Percentiles rank a stretch among this genome's conserved stretches.
phyloP scores from a whole-genome alignment of 2,888 invertebrate genomes.

The Chouioia cunea region DNA sequence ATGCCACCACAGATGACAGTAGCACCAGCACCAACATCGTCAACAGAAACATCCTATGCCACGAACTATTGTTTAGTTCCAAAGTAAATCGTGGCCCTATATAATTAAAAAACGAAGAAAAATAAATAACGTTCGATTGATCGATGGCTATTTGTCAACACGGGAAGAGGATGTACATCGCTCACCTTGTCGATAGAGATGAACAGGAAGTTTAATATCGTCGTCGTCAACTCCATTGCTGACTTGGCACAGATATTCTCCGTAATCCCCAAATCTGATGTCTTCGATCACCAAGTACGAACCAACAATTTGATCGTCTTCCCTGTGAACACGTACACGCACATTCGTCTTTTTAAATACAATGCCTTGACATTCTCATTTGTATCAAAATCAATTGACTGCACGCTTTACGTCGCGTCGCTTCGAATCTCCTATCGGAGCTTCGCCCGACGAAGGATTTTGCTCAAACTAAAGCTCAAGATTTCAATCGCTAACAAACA shows the following conservation, averaged over 20 bases:
- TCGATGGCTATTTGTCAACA: background rate
- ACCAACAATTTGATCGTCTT: slow-evolving; percentile 79
- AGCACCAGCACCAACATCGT: slow-evolving; percentile 70
- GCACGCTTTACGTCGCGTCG: too few relatives aligned
- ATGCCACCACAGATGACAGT: slow-evolving; percentile 69
- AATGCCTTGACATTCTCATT: too few relatives aligned
- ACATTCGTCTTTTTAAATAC: too few relatives aligned
- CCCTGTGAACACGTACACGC: slow-evolving; percentile 69
- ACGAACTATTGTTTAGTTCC: slow-evolving; percentile 66
- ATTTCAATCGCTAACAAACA: too few relatives aligned
- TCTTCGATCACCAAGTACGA: slow-evolving; percentile 76
- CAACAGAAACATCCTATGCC: slow-evolving; percentile 73
- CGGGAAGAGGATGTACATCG: slow-evolving; percentile 1
- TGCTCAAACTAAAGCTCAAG: too few relatives aligned
- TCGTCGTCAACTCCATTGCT: slow-evolving; percentile 71
- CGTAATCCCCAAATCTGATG: slow-evolving; percentile 76
- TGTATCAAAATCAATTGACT: too few relatives aligned
- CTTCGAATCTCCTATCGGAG: too few relatives aligned
- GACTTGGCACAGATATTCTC: slow-evolving; percentile 79
- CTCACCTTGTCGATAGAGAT: slow-evolving; percentile 64
- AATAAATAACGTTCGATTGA: background rate
- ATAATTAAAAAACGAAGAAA: slow-evolving; percentile 41
- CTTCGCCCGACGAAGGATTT: too few relatives aligned
- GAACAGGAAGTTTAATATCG: slow-evolving; percentile 66
- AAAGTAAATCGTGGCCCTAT: slow-evolving; percentile 61